A percentile compares a stretch with the other conserved stretches of the same genome.
These are phyloP conservation scores for Podocnemis expansa DNA, from an alignment of 2,113 vertebrate species.

Conservation along the genomic window DNA sequence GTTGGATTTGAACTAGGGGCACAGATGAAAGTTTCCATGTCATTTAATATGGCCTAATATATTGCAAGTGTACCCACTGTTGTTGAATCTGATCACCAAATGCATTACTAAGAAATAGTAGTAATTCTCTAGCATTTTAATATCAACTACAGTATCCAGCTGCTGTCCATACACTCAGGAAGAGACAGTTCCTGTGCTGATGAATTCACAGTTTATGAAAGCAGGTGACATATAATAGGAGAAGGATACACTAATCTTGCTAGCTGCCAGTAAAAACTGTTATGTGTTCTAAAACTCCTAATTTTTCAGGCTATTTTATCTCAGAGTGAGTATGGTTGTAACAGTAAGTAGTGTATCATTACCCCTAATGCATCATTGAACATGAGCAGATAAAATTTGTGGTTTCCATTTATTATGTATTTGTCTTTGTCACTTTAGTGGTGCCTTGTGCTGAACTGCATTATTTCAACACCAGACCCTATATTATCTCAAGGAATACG, in stretches of 20 bases:
- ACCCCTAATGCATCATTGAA: background rate
- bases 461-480: background rate
- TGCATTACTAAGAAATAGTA: background rate
- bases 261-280: background rate
- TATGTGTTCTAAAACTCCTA: background rate
- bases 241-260: background rate
- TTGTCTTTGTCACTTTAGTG: background rate
- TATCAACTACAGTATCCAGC: background rate
- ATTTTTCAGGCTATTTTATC: background rate
- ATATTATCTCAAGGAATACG: rapidly evolving
- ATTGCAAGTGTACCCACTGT: background rate
- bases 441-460: background rate
- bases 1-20: background rate
- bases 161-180: background rate
- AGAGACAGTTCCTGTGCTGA: background rate
- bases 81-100: background rate
- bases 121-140: background rate
- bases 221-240: background rate
- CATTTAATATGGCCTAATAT: background rate
- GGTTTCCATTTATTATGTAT: background rate
- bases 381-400: background rate
- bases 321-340: background rate
- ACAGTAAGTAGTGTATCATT: background rate
- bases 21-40: background rate
- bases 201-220: background rate